Conservation (phyloP, 2,113 vertebrate species). For the Podilymbus podiceps region DNA sequence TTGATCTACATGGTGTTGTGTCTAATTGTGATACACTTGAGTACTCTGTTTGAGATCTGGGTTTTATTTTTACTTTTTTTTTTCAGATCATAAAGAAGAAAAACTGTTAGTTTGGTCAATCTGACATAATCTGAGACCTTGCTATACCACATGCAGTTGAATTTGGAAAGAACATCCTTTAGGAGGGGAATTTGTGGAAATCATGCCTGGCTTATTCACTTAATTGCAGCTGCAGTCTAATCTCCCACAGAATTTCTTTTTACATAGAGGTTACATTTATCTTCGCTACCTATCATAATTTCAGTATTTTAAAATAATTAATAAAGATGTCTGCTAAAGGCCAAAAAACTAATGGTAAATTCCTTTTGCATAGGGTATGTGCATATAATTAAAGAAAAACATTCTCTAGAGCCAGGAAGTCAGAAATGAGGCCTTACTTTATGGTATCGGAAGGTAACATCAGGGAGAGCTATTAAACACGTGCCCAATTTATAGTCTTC, state of each 20-base stretch:
- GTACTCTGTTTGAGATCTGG: not conserved
- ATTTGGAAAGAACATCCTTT: not conserved
- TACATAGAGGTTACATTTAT: not conserved
- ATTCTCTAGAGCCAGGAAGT: not conserved
- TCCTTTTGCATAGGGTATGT: not conserved
- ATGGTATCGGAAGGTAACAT: not conserved
- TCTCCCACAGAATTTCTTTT: not conserved
- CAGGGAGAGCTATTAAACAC: not conserved
- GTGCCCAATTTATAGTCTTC: not conserved
- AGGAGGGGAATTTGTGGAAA: not conserved
- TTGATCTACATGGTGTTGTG: not conserved
- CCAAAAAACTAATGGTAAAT: not conserved
- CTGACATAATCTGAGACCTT: not conserved
- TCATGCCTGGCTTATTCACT: not conserved
- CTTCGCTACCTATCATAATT: not conserved
- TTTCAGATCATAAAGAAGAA: not conserved
- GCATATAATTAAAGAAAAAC: conserved; percentile 27
- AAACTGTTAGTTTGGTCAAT: not conserved
- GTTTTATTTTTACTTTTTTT: not conserved
- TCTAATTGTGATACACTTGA: not conserved
- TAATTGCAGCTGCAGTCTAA: not conserved
- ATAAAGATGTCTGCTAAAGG: not conserved
- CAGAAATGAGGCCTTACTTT: not conserved
- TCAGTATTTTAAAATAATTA: not conserved
- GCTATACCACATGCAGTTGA: not conserved